Evolutionary conservation across 2,888 invertebrate species (phyloP).

Genomic region (Aquatica leii): DNA sequence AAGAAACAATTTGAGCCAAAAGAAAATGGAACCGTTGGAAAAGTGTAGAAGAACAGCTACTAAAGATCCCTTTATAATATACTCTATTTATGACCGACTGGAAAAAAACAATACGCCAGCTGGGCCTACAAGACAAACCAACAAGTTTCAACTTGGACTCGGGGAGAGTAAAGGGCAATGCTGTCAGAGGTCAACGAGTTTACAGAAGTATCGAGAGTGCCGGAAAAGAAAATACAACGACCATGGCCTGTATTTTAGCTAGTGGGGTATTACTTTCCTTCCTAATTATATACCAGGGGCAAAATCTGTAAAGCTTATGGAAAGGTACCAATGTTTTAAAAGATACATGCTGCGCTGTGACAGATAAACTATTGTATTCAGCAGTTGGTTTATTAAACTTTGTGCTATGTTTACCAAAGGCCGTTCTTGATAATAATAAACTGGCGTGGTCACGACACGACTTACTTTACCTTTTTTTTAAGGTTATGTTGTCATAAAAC

Average conservation of each 20-base stretch:
- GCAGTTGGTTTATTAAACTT: too few relatives aligned
- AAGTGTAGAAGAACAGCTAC: slow-evolving; percentile 22
- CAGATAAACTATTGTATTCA: too few relatives aligned
- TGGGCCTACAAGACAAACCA: background rate
- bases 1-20: slow-evolving; percentile 16
- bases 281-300: background rate
- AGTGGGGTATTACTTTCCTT: background rate
- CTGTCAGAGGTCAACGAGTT: background rate
- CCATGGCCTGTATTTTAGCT: background rate
- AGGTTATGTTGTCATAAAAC: too few relatives aligned
- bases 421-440: too few relatives aligned
- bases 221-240: background rate
- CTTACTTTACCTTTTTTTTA: too few relatives aligned
- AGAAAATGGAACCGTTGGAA: slow-evolving; percentile 37
- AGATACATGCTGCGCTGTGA: too few relatives aligned
- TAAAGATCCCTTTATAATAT: slow-evolving; percentile 34
- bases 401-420: too few relatives aligned
- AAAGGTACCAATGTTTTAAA: background rate
- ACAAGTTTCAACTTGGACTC: background rate
- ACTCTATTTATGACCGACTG: slow-evolving; percentile 32
- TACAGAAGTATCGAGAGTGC: background rate
- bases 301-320: background rate
- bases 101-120: slow-evolving; percentile 19
- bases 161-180: background rate
- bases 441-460: too few relatives aligned